Evolutionary conservation across 2,888 invertebrate species (phyloP).

Genomic region (Meloe dianella): DNA sequence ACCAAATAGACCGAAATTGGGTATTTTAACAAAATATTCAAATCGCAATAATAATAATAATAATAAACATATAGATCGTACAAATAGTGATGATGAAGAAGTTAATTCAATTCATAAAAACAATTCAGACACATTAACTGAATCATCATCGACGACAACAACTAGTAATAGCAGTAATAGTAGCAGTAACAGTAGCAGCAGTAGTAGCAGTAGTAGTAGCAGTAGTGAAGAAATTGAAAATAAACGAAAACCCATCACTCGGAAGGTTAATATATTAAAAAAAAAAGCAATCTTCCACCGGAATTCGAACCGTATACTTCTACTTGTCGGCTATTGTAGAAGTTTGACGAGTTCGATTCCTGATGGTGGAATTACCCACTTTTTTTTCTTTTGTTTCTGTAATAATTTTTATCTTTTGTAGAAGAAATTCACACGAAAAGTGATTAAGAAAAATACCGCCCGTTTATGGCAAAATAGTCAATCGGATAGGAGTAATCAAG

Average conservation of each 20-base stretch:
- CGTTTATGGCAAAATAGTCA: constrained; percentile 78
- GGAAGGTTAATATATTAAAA: constrained; percentile 5
- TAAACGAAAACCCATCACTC: constrained; percentile 38
- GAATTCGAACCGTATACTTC: too few relatives aligned
- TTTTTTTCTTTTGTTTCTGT: background rate
- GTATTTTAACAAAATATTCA: constrained; percentile 63
- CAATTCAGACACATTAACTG: constrained; percentile 11
- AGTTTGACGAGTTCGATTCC: background rate
- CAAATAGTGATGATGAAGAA: background rate
- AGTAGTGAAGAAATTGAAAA: constrained; percentile 51
- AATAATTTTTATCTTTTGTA: constrained; percentile 15
- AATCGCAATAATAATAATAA: constrained; percentile 25
- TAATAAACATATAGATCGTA: background rate
- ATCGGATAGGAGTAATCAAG: constrained; percentile 85
- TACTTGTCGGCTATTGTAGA: too few relatives aligned
- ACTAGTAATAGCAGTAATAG: constrained; percentile 9
- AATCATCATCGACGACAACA: constrained; percentile 15
- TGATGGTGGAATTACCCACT: background rate
- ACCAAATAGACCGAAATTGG: constrained; percentile 68
- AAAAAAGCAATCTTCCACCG: too few relatives aligned
- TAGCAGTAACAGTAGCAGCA: constrained; percentile 13
- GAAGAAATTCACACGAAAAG: constrained; percentile 31
- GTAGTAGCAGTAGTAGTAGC: constrained; percentile 37
- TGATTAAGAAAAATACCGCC: constrained; percentile 55
- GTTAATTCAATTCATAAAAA: background rate